Base-by-base conservation (phyloP, 2,797 vertebrate species). In the Helicolenus hilgendorfi region DNA sequence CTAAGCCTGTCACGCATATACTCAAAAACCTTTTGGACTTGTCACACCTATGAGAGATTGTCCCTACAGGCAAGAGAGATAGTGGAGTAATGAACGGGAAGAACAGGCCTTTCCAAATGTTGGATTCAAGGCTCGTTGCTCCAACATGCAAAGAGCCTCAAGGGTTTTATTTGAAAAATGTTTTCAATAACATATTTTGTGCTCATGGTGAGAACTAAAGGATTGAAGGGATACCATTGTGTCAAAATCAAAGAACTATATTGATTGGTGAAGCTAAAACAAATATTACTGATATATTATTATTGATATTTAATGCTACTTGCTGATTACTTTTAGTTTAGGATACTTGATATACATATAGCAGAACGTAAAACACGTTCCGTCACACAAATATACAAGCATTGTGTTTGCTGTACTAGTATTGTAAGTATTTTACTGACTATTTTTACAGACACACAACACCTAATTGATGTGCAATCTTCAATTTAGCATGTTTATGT, bases 41-140 rank as follows among this genome's bases (percentile, higher is more conserved):
- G 74, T 81, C 77, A 91, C 65, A 68, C 87, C 45, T 36, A 11
- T 88, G 79, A 91, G 73, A 29, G 36, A 77, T 55, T 53, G 49
- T 76, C 67, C 86, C 85, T 71, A 75, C 18, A 75, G 81, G 88
- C 89, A 72, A 83, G 55, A 35, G 8, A 60, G 74, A 84, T 64
- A 65, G 26, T 24, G 22, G n/a, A 74, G 70, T 8, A 36, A 85
- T 68, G 77, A 90, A n/a, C 38, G 31, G 26, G 68, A 68, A 82
- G 62, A 81, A 70, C 22, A 56, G 62, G 45, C 20, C 29, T 55
- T 64, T 84, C 14, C 14, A 4, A 74, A 56, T 15, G 7, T 71
- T 83, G 33, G n/a, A 76, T 72, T 73, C n/a, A 83, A 79, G 20
- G 79, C 71, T 77, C 60, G n/a, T 65, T 84, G 87, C 81, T 90